Evolutionary conservation across 2,888 invertebrate species (phyloP).

Genomic region (Pachycephus smyrnensis): DNA sequence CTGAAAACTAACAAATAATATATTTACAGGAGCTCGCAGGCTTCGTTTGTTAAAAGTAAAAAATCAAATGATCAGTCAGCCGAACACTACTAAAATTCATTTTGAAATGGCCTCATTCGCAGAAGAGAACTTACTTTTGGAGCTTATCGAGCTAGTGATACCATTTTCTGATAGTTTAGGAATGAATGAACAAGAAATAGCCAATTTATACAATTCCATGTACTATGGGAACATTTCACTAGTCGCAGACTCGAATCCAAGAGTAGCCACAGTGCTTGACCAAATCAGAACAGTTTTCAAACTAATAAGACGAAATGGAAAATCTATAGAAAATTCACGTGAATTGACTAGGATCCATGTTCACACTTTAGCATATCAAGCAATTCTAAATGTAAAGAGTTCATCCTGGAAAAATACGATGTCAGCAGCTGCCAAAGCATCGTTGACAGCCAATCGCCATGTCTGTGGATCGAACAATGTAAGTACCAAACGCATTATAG

Average conservation of each 20-base stretch:
- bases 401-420: conserved; percentile 82
- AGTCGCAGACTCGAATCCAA: conserved; percentile 82
- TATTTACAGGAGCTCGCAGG: conserved; percentile 73
- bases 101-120: conserved; percentile 91
- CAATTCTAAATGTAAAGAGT: conserved; percentile 77
- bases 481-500: conserved; percentile 47
- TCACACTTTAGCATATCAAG: conserved; percentile 89
- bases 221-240: conserved; percentile 78
- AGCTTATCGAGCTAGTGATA: conserved; percentile 76
- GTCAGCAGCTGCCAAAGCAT: conserved; percentile 86
- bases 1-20: conserved; percentile 3
- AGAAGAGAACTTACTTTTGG: conserved; percentile 76
- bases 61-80: conserved; percentile 73
- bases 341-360: conserved; percentile 82
- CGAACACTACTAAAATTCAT: conserved; percentile 75
- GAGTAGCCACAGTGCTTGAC: conserved; percentile 83
- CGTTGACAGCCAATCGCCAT: conserved; percentile 84
- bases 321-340: conserved; percentile 68
- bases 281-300: conserved; percentile 81
- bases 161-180: conserved; percentile 85
- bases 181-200: conserved; percentile 90
- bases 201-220: conserved; percentile 80
- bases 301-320: conserved; percentile 68
- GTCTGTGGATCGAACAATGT: conserved; percentile 79
- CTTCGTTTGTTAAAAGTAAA: conserved; percentile 75